Base-by-base conservation (phyloP, 2,888 invertebrate genomes). In the Pasiphila rectangulata region DNA sequence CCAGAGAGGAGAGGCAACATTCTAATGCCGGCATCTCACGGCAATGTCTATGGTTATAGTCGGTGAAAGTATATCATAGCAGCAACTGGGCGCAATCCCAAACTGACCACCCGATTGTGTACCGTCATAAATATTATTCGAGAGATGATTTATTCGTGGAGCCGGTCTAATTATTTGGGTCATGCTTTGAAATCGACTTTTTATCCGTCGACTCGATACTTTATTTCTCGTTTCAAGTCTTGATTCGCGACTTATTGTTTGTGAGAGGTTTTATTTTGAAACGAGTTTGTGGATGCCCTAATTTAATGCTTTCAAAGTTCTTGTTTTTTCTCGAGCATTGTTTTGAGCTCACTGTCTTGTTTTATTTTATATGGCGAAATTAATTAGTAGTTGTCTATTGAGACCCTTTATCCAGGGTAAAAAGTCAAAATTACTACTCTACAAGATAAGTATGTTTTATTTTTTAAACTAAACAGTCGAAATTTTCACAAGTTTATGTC, bases 91-190 rank as follows among this genome's bases (percentile, higher is more conserved):
- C 0, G 6, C 6, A 24, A 12, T 19, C 36, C 64, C 17, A 43
- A 48, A 59, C 17, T 61, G 78, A 69, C 83, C 82, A 80, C 83
- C 79, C 79, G 75, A 75, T 72, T 68, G 71, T 67, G 56, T 70
- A 63, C 62, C 63, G 64, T 72, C 80, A 76, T 83, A 83, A 83
- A 84, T 80, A 78, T 78, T 71, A 73, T 75, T 73, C 65, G 69
- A 69, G 66, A 70, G 69, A 83, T 83, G 81, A 84, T 83, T 84
- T 83, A 84, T 82, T 66, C 64, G 64, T 66, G 69, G 70, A 71
- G 64, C 67, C 63, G 69, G 75, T 78, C 80, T 81, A 81, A 84
- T 84, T 84, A 84, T 84, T 80, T 77, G 67, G 83, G 78, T 73
- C 82, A 75, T 67, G 66, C 70, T 72, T 72, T 59, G 59, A 78